These are phyloP conservation scores for Sebastes diaconus DNA, from an alignment of 2,797 vertebrate species.

Conservation along the genomic window DNA sequence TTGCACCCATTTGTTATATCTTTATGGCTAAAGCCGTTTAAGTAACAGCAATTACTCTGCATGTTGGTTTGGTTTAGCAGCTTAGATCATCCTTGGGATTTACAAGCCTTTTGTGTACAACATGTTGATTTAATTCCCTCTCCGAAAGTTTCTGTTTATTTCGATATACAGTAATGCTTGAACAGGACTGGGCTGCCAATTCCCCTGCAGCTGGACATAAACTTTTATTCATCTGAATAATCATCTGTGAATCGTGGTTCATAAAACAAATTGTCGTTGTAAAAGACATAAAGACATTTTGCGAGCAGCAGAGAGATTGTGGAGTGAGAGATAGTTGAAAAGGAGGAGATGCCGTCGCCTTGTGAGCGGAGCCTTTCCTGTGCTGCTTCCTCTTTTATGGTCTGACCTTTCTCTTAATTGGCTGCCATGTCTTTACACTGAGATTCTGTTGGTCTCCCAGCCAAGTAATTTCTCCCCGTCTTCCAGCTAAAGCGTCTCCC, in stretches of 20 bases:
- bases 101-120: constrained; percentile 25
- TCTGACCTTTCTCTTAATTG: constrained; percentile 85
- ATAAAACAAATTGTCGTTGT: constrained; percentile 75
- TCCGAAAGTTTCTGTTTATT: constrained; percentile 30
- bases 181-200: constrained; percentile 34
- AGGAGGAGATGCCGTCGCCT: constrained; percentile 46
- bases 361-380: constrained; percentile 60
- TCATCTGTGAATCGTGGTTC: constrained; percentile 61
- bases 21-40: constrained; percentile 10
- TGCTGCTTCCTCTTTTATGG: constrained; percentile 73
- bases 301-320: constrained; percentile 40
- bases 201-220: constrained; percentile 53
- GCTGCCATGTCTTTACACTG: constrained; percentile 79
- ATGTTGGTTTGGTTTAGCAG: constrained; percentile 19
- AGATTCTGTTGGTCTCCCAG: constrained; percentile 77
- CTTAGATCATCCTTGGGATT: constrained; percentile 26
- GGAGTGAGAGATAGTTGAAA: constrained; percentile 57
- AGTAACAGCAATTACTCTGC: not conserved
- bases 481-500: constrained; percentile 71
- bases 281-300: constrained; percentile 69
- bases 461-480: constrained; percentile 69
- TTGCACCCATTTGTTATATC: not conserved
- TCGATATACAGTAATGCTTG: constrained; percentile 28
- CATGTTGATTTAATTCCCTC: constrained; percentile 29
- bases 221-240: constrained; percentile 66